Evolutionary conservation across 2,113 vertebrate genomes (phyloP).

Genomic region (Microtus ochrogaster): DNA sequence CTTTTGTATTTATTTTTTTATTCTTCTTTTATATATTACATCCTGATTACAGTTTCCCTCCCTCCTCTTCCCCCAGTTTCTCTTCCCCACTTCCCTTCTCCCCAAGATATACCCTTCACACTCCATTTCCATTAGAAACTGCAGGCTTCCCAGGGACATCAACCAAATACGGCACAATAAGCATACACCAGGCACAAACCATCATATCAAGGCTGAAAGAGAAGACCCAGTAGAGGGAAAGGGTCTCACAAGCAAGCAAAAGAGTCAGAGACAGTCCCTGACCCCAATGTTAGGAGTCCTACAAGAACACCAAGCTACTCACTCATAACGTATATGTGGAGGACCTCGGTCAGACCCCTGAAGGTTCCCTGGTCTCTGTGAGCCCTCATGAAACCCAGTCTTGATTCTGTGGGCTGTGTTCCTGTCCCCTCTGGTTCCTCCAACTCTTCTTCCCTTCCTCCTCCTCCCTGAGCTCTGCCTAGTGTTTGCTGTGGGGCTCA

Average conservation of each 20-base stretch:
- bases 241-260: not conserved
- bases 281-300: not conserved
- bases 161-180: not conserved
- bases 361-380: not conserved
- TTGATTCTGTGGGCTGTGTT: not conserved
- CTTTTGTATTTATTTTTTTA: not conserved
- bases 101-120: not conserved
- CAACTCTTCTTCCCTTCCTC: not conserved
- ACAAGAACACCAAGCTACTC: not conserved
- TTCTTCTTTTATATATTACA: not conserved
- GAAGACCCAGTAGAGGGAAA: not conserved
- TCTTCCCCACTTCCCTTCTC: not conserved
- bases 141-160: not conserved
- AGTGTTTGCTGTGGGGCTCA: not conserved
- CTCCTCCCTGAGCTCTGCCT: not conserved
- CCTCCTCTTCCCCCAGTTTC: not conserved
- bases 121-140: not conserved
- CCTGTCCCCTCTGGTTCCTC: not conserved
- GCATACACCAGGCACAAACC: not conserved
- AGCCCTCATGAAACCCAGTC: not conserved
- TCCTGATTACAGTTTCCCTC: not conserved
- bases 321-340: not conserved
- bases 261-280: not conserved
- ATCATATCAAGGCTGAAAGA: not conserved
- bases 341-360: not conserved